Conservation (phyloP, 2,797 vertebrate species). For the Argya squamiceps region DNA sequence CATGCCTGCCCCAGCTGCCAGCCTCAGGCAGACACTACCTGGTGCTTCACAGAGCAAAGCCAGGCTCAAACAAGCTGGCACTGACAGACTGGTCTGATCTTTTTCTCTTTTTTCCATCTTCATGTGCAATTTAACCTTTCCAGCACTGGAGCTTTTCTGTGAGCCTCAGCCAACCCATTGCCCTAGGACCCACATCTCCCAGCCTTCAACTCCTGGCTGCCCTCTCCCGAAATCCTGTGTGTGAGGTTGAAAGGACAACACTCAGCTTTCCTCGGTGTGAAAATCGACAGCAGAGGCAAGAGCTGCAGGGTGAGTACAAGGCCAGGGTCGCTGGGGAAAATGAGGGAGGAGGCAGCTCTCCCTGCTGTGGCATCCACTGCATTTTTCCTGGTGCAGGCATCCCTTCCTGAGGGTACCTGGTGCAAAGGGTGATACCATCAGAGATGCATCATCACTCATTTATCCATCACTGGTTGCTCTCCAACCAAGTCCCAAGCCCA, state of each 20-base stretch:
- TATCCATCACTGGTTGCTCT: not conserved
- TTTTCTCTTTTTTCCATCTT: not conserved
- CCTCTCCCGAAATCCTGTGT: conserved; percentile 37
- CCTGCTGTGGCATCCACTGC: not conserved
- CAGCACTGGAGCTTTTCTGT: conserved; percentile 22
- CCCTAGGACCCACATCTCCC: not conserved
- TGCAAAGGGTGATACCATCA: not conserved
- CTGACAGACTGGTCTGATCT: not conserved
- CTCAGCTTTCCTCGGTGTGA: conserved; percentile 24
- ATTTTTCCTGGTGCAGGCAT: not conserved
- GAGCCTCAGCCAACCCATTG: not conserved
- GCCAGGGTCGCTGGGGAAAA: fast-evolving
- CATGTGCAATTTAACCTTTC: not conserved
- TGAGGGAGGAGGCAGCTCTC: not conserved
- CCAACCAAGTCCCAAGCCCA: not conserved
- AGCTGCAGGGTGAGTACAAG: conserved; percentile 37
- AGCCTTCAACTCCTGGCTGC: conserved; percentile 23
- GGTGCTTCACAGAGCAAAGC: not conserved
- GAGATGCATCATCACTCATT: not conserved
- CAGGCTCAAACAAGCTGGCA: not conserved
- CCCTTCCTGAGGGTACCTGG: not conserved
- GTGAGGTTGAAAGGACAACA: conserved; percentile 22
- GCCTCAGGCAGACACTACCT: not conserved
- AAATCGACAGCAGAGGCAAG: not conserved
- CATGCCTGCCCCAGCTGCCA: fast-evolving